Base-by-base conservation (phyloP, 2,113 vertebrate species). In the Sisor rabdophorus region DNA sequence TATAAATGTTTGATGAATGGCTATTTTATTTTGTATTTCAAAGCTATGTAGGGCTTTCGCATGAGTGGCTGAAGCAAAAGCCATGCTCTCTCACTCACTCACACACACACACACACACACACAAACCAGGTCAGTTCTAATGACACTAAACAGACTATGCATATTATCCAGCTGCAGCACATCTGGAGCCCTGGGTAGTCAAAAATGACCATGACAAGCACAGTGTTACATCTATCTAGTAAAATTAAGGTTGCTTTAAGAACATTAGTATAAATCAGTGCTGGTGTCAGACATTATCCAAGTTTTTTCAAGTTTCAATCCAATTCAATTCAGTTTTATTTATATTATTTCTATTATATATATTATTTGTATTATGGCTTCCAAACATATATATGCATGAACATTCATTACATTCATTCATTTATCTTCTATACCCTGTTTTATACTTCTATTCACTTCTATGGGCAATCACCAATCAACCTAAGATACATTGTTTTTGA, bases 41-140 rank as follows among this genome's bases (percentile, higher is more conserved):
- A n/a, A n/a, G 77, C 75, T 80, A 78, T 84, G 71, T 77, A 73
- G 30, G 53, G 36, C 72, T 79, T 79, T 55, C 26, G 71, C 80
- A 69, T 80, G 63, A 77, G 53, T 19, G 64, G 26, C 74, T 74
- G 64, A 60, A 69, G 63, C 75, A 76, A 73, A 24, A 40, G 64
- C 55, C 75, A 59, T 59, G 47, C 47, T 50, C 55, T 69, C 79
- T 78, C 81, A 79, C 80, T 36, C 52, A 44, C 40, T 8, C 40
- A 44, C 40, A 44, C 40, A 44, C 47, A 68, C 40, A 69, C 77
- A 79, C 81, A 79, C 64, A 52, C 47, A 68, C 50, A 72, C 79
- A 79, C 81, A 79, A 82, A 48, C 52, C 28, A 63, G 32, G 16
- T 24, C 48, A 58, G 54, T 67, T 50, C 50, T 32, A 50, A 47